Conservation (phyloP, 1,140 invertebrate species). For the Lasaia peninsularis region DNA sequence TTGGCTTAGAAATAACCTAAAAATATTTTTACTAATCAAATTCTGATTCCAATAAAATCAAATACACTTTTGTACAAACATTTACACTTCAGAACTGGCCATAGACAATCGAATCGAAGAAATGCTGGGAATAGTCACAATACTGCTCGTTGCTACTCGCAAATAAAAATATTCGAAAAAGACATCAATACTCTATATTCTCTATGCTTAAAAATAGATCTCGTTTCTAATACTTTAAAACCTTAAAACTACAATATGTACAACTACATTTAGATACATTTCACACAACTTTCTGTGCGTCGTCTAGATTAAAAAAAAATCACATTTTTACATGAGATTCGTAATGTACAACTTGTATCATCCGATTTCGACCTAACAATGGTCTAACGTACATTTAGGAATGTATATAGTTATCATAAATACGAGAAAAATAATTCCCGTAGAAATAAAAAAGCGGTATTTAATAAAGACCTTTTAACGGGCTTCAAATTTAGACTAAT, state of each 20-base stretch:
- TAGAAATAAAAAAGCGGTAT: not conserved
- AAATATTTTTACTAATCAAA: slow-evolving; percentile 2
- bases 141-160: slow-evolving; percentile 66
- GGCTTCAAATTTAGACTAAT: too few species aligned
- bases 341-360: slow-evolving; percentile 28
- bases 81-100: slow-evolving; percentile 39
- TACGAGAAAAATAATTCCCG: not conserved
- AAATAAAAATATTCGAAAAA: slow-evolving; percentile 61
- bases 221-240: slow-evolving; percentile 60
- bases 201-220: slow-evolving; percentile 60
- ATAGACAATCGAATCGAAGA: slow-evolving; percentile 36
- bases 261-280: slow-evolving; percentile 50
- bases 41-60: slow-evolving; percentile 39
- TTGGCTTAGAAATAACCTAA: slow-evolving; percentile 13
- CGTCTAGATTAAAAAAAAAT: slow-evolving; percentile 31
- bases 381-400: slow-evolving; percentile 24
- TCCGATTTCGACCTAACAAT: slow-evolving; percentile 14
- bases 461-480: too few species aligned
- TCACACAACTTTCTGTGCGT: slow-evolving; percentile 39
- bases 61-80: slow-evolving; percentile 48
- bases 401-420: slow-evolving; percentile 22
- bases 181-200: slow-evolving; percentile 50
- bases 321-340: slow-evolving; percentile 35
- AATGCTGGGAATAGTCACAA: slow-evolving; percentile 33
- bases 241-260: slow-evolving; percentile 46